phyloP scores from a whole-genome alignment of 2,113 vertebrate species.

The Syrmaticus mikado region DNA sequence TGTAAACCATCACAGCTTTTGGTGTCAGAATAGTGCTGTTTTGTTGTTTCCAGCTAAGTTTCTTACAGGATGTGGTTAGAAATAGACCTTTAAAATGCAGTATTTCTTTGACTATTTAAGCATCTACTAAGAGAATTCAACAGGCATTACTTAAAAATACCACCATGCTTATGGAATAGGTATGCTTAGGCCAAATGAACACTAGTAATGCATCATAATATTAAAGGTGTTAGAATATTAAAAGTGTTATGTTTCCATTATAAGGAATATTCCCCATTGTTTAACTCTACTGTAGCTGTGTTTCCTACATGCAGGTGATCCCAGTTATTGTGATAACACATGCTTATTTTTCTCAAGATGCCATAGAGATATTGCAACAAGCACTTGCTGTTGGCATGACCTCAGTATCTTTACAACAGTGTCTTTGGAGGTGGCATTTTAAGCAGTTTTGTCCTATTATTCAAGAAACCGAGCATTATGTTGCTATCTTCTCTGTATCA shows the following conservation, averaged over 20 bases:
- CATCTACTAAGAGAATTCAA: background rate
- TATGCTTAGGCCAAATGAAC: background rate
- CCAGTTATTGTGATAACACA: background rate
- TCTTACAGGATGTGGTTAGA: constrained; percentile 33
- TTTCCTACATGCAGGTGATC: background rate
- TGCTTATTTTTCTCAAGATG: background rate
- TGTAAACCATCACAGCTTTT: constrained; percentile 10
- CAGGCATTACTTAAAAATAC: constrained; percentile 32
- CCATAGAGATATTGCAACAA: background rate
- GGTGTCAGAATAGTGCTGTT: constrained; percentile 14
- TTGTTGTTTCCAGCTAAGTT: constrained; percentile 29
- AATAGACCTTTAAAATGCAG: constrained; percentile 28
- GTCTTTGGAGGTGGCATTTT: background rate
- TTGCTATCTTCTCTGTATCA: background rate
- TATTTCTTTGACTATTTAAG: constrained; percentile 43
- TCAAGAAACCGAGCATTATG: background rate
- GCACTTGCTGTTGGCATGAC: background rate
- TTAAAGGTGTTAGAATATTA: background rate
- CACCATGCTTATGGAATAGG: background rate
- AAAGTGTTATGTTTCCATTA: background rate
- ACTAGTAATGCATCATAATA: background rate
- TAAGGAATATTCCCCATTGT: background rate
- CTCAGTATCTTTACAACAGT: background rate
- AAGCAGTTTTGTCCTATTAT: background rate
- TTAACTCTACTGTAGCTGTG: background rate